Conservation (phyloP, 1,140 invertebrate species). For the Hesperophylax magnus region DNA sequence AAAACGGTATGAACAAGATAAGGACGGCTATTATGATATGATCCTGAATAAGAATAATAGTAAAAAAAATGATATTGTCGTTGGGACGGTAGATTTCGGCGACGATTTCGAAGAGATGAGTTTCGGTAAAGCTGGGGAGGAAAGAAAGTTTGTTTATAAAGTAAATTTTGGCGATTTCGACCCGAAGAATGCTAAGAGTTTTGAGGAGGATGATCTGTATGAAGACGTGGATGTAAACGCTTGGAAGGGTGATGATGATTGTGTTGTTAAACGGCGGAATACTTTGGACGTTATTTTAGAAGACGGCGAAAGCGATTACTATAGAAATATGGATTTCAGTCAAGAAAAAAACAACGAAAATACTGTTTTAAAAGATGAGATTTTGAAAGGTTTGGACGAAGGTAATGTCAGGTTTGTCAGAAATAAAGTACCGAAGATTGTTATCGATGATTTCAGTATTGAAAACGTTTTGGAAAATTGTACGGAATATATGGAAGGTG, state of each 20-base stretch:
- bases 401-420: constrained; percentile 49
- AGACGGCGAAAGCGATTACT: constrained; percentile 69
- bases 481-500: constrained; percentile 61
- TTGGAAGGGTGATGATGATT: constrained; percentile 56
- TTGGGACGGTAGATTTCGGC: constrained; percentile 59
- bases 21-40: constrained; percentile 35
- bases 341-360: constrained; percentile 5
- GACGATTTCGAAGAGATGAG: constrained; percentile 50
- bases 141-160: constrained; percentile 50
- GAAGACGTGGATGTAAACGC: constrained; percentile 65
- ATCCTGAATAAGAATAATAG: constrained; percentile 15
- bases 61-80: constrained; percentile 16
- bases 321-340: constrained; percentile 56
- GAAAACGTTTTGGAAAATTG: constrained; percentile 61
- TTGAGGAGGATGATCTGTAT: constrained; percentile 67
- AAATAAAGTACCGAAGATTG: constrained; percentile 38
- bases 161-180: constrained; percentile 53
- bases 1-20: not conserved
- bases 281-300: constrained; percentile 67
- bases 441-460: constrained; percentile 54
- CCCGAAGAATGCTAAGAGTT: constrained; percentile 52
- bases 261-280: constrained; percentile 41
- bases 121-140: constrained; percentile 19
- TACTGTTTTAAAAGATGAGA: constrained; percentile 8
- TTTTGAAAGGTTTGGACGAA: constrained; percentile 49